phyloP scores from a whole-genome alignment of 2,888 invertebrate genomes.

The Drosophila emarginata region DNA sequence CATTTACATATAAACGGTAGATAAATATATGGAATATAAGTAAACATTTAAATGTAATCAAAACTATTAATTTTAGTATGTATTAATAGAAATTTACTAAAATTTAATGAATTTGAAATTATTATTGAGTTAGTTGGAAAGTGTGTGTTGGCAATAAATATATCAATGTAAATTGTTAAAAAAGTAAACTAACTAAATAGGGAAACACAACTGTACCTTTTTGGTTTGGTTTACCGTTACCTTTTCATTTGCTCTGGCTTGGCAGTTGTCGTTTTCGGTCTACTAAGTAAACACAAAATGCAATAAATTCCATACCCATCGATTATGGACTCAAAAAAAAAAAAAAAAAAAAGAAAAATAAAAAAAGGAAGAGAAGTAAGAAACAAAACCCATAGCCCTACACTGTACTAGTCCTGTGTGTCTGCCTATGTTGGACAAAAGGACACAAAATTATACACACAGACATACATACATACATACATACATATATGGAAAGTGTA shows the following conservation, averaged over 20 bases:
- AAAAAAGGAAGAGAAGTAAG: constrained; percentile 17
- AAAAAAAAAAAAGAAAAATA: constrained; percentile 29
- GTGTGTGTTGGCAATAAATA: no score
- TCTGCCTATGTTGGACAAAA: constrained; percentile 28
- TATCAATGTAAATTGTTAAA: no score
- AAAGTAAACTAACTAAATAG: neutral
- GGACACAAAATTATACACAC: constrained; percentile 6
- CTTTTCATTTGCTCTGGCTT: constrained; percentile 52
- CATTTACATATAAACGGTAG: no score
- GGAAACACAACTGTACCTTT: constrained; percentile 61
- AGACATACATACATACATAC: constrained; percentile 13
- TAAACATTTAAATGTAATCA: no score
- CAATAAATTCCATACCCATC: constrained; percentile 71
- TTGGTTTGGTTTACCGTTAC: constrained; percentile 17
- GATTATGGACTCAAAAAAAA: constrained; percentile 64
- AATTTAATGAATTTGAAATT: no score
- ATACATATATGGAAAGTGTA: no score
- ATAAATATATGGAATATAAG: no score
- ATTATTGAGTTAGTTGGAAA: no score
- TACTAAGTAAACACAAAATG: constrained; percentile 73
- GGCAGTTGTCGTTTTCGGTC: constrained; percentile 44
- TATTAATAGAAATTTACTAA: no score
- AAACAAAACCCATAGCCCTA: constrained; percentile 18
- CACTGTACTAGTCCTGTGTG: neutral
- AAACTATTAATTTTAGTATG: no score